Percentiles rank a stretch among this genome's conserved stretches.
Evolutionary conservation across 2,888 invertebrate species (phyloP).

Genomic region (Trachelus stipa): DNA sequence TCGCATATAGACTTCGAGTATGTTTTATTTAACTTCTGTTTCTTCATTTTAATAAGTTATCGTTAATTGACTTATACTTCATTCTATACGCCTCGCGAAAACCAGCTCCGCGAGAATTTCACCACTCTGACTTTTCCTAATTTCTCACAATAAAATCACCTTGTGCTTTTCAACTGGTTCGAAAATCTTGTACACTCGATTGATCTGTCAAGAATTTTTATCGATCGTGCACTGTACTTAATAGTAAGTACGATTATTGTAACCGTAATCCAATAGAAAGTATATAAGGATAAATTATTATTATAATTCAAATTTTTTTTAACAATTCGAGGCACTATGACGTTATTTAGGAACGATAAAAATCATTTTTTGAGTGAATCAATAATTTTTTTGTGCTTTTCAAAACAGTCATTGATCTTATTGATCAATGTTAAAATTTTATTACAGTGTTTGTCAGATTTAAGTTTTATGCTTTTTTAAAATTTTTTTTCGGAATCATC

Average conservation of each 20-base stretch:
- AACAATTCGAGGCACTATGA: background rate
- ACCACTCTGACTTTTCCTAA: background rate
- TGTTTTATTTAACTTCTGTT: background rate
- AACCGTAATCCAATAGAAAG: background rate
- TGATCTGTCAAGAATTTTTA: no score
- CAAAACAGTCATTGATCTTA: background rate
- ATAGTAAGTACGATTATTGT: background rate
- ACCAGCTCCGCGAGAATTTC: conserved; percentile 9
- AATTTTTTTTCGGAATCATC: background rate
- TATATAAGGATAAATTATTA: background rate
- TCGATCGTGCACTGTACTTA: background rate
- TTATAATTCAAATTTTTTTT: background rate
- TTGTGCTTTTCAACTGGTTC: background rate
- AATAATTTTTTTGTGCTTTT: background rate
- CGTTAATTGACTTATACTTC: conserved; percentile 41
- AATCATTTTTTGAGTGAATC: background rate
- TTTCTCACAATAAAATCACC: background rate
- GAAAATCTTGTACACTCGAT: no score
- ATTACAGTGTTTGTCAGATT: background rate
- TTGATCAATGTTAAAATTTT: background rate
- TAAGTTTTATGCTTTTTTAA: background rate
- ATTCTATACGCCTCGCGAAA: conserved; percentile 30
- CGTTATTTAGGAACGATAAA: background rate
- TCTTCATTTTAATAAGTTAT: conserved; percentile 24
- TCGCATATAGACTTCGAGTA: conserved; percentile 18